Evolutionary conservation across 2,888 invertebrate species (phyloP), one percentile per base, ranked within the genome.

Genomic region (Chrysina gloriosa): DNA sequence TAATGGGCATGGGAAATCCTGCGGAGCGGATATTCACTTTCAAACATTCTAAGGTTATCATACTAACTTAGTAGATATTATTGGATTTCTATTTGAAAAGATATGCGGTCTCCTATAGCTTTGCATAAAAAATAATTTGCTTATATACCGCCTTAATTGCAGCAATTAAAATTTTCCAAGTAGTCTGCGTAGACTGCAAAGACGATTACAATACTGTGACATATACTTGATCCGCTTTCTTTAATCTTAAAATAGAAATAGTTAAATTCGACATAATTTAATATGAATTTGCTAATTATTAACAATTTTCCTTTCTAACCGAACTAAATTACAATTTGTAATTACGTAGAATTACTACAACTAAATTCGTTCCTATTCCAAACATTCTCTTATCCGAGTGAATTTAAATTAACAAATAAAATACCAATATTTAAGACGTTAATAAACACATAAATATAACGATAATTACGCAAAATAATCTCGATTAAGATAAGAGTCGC

Each of bases 371-470:
- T 14, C 23, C 9, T 58, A 39, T 45, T 52, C 3, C 42, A 27
- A 42, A 61, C 27, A 9, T 19, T 42, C 42, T 29, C 42, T 29
- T 61, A 42, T 61, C 42, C 29, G n/a, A 23, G 27, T n/a, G 16
- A 14, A 61, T 21, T 21, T 27, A 42, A 45, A 42, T 42, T 61
- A 61, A 42, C 58, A 42, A 61, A 61, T 61, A 61, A 61, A 61
- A 61, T 61, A 42, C 29, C 42, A 42, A 61, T 61, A 42, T 61
- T 45, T 61, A 61, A 61, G 58, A 42, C 58, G 29, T 45, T 61
- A 42, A 61, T 61, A 61, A 61, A 61, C 58, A 42, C 42, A 61
- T 61, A 61, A 61, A 61, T 61, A 61, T 27, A 61, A 61, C 25
- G 19, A 61, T 61, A 61, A 61, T 61, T 61, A 61, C 27, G 58